phyloP scores from a whole-genome alignment of 2,113 vertebrate genomes.

The Pygoscelis adeliae region DNA sequence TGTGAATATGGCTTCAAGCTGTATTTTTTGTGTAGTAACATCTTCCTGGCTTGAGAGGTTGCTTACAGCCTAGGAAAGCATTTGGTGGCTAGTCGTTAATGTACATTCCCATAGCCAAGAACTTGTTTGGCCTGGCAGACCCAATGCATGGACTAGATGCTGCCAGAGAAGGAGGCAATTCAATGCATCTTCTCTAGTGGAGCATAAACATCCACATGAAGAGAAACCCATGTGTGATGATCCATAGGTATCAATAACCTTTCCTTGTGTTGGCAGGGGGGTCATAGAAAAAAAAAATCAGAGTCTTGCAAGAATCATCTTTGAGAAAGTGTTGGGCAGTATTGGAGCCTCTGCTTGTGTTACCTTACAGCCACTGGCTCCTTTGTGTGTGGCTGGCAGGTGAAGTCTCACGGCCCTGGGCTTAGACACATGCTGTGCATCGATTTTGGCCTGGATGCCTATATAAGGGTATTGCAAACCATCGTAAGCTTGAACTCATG shows the following conservation, averaged over 20 bases:
- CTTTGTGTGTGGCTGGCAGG: background rate
- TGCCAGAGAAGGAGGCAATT: background rate
- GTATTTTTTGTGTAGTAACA: background rate
- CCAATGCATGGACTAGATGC: background rate
- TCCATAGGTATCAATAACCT: background rate
- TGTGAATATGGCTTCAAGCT: background rate
- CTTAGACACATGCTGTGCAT: background rate
- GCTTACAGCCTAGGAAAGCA: background rate
- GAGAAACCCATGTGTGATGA: background rate
- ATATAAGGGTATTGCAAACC: background rate
- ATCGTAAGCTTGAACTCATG: background rate
- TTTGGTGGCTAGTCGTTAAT: background rate
- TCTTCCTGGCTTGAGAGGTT: background rate
- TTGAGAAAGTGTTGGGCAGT: background rate
- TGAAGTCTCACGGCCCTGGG: background rate
- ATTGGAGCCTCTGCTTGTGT: background rate
- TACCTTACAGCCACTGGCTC: background rate
- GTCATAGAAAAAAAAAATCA: background rate
- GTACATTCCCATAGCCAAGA: background rate
- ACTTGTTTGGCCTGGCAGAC: background rate
- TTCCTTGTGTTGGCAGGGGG: background rate
- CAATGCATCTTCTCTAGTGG: accelerated
- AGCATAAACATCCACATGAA: background rate
- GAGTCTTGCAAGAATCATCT: background rate
- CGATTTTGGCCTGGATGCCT: background rate